phyloP scores from a whole-genome alignment of 2,888 invertebrate species.

The Andrena praecox region DNA sequence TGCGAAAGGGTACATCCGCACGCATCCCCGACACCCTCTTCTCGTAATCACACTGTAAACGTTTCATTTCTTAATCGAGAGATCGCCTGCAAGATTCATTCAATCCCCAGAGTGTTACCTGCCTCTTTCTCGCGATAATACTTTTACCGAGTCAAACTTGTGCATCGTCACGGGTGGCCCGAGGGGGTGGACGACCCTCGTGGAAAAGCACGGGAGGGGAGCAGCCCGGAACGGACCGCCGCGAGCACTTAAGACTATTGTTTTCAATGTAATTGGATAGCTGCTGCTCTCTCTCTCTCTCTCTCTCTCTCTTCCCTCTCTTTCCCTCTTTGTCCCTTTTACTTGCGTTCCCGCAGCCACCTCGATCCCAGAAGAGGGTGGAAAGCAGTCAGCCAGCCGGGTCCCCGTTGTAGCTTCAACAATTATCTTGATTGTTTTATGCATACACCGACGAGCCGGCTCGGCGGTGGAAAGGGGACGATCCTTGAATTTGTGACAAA shows the following conservation, averaged over 20 bases:
- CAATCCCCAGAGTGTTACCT: constrained; percentile 59
- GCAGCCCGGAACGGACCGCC: constrained; percentile 77
- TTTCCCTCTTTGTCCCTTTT: constrained; percentile 56
- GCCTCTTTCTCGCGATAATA: constrained; percentile 60
- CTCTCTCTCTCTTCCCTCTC: constrained; percentile 59
- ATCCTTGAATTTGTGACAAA: constrained; percentile 30
- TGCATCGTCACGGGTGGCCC: constrained; percentile 63
- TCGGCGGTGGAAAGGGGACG: constrained; percentile 15
- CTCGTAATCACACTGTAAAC: background rate
- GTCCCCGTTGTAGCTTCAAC: constrained; percentile 81
- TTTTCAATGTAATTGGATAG: constrained; percentile 86
- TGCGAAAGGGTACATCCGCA: background rate
- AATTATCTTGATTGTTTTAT: constrained; percentile 85
- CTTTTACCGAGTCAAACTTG: constrained; percentile 68
- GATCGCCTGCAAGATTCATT: constrained; percentile 47
- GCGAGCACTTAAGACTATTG: constrained; percentile 86
- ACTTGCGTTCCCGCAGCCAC: constrained; percentile 63
- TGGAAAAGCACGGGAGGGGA: constrained; percentile 58
- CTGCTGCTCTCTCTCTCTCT: constrained; percentile 72
- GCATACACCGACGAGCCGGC: constrained; percentile 79
- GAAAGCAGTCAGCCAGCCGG: constrained; percentile 69
- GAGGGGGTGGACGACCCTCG: constrained; percentile 68
- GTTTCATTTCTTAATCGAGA: constrained; percentile 46
- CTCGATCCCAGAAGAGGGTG: constrained; percentile 69
- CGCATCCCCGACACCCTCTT: background rate